phyloP scores from a whole-genome alignment of 2,888 invertebrate species.

The Zootermopsis nevadensis region DNA sequence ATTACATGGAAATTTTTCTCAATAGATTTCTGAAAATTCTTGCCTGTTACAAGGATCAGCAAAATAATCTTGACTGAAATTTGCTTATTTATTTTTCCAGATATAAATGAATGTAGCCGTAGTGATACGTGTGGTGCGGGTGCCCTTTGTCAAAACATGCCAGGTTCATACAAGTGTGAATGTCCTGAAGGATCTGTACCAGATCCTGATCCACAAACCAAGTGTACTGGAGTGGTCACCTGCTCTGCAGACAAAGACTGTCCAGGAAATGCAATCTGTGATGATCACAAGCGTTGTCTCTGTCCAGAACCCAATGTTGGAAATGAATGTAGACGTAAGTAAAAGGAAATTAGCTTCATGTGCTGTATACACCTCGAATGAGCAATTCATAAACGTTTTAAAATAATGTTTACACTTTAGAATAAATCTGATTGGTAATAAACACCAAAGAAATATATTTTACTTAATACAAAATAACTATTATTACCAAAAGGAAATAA shows the following conservation, averaged over 20 bases:
- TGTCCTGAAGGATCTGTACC: constrained; percentile 86
- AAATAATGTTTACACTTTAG: too few relatives aligned
- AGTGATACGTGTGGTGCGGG: constrained; percentile 81
- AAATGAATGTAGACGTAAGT: constrained; percentile 91
- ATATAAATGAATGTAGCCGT: constrained; percentile 84
- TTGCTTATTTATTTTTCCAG: constrained; percentile 60
- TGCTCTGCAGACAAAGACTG: constrained; percentile 82
- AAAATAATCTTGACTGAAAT: too few relatives aligned
- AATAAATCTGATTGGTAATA: too few relatives aligned
- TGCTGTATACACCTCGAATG: too few relatives aligned
- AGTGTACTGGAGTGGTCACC: constrained; percentile 84
- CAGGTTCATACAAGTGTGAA: constrained; percentile 81
- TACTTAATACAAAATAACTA: too few relatives aligned
- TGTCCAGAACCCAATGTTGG: constrained; percentile 93
- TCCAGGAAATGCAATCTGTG: constrained; percentile 90
- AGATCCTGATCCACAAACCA: constrained; percentile 84
- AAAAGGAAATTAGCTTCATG: constrained; percentile 18
- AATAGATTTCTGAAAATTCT: too few relatives aligned
- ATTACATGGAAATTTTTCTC: too few relatives aligned
- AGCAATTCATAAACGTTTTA: too few relatives aligned
- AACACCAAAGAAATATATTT: too few relatives aligned
- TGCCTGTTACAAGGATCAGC: too few relatives aligned
- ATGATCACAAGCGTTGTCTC: constrained; percentile 79
- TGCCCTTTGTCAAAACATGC: constrained; percentile 81
- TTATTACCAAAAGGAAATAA: too few relatives aligned